A percentile compares a stretch with the other conserved stretches of the same genome.
Conservation (phyloP, 2,797 vertebrate species). For the Fistularia commersonii region DNA sequence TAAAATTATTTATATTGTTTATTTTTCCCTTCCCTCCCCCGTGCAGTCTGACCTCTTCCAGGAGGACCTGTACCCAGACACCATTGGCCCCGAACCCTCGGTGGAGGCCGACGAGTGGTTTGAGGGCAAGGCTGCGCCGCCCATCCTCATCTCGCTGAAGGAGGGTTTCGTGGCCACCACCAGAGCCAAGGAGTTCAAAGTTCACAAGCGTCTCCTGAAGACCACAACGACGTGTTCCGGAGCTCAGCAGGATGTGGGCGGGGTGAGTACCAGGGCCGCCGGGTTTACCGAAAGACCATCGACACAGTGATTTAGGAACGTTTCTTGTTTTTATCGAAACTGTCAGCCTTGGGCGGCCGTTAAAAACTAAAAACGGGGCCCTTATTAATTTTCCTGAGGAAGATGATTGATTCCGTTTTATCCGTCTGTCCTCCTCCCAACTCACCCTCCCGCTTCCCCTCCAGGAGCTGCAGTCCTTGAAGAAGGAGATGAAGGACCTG, state of each 20-base stretch:
- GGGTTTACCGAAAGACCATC: too few species aligned
- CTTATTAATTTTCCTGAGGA: not conserved
- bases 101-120: constrained; percentile 78
- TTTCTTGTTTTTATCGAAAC: too few species aligned
- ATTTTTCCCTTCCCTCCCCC: not conserved
- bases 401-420: too few species aligned
- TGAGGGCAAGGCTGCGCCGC: constrained; percentile 67
- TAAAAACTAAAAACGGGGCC: too few species aligned
- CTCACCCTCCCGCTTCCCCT: not conserved
- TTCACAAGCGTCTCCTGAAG: constrained; percentile 77
- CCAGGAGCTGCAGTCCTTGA: constrained; percentile 71
- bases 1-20: not conserved
- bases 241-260: constrained; percentile 23
- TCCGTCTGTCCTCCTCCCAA: not conserved
- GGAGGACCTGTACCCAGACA: constrained; percentile 80
- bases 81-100: constrained; percentile 76
- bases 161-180: constrained; percentile 71
- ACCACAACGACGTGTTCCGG: constrained; percentile 41
- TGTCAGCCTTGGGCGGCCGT: too few species aligned
- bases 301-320: too few species aligned
- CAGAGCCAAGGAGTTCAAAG: constrained; percentile 79
- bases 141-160: constrained; percentile 76
- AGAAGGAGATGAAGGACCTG: constrained; percentile 70
- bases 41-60: constrained; percentile 79
- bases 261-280: constrained; percentile 42